Base-by-base conservation (phyloP, 2,797 vertebrate genomes). In the Lophius americanus region DNA sequence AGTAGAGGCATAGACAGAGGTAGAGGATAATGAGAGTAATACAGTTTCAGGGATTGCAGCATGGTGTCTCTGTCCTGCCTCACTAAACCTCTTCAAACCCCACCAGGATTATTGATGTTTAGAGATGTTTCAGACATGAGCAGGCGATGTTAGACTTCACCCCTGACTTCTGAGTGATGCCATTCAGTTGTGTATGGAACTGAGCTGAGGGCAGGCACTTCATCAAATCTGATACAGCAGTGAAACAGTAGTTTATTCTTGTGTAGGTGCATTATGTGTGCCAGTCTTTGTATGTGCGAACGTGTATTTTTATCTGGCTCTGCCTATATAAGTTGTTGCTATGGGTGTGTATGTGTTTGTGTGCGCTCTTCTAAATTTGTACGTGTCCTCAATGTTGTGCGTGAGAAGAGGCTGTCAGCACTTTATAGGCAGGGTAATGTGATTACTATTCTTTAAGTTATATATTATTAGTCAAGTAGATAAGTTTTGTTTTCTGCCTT, bases 51-150 rank as follows among this genome's bases (percentile, higher is more conserved):
- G 62, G 37, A 50, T 61, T 37, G 50, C 60, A 44, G 48, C 42
- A 33, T 62, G 76, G 61, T 60, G 68, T 54, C 44, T 69, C 38
- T 77, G 32, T 81, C 41, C 53, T 61, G 78, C 60, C 50, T 78
- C 64, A 35, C 73, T 83, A 53, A 81, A 13, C 58, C 63, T 60
- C 38, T 63, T n/a, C 46, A 76, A 54, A 87, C 72, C 66, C 70
- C 59, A 60, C 39, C 55, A n/a, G 75, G 70, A 81, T 87, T 67
- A 78, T 52, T 46, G 44, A 55, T 74, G 82, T 83, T 79, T 78
- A 70, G 13, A 78, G 64, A 71, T 70, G 64, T 64, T 75, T 76
- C 61, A 80, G 75, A 70, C 47, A 50, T n/a, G 64, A 81, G 70
- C 64, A 65, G 67, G 43, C 60, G 0, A 50, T 68, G 76, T 68